Evolutionary conservation across 2,888 invertebrate species (phyloP).

Genomic region (Stenurella melanura): DNA sequence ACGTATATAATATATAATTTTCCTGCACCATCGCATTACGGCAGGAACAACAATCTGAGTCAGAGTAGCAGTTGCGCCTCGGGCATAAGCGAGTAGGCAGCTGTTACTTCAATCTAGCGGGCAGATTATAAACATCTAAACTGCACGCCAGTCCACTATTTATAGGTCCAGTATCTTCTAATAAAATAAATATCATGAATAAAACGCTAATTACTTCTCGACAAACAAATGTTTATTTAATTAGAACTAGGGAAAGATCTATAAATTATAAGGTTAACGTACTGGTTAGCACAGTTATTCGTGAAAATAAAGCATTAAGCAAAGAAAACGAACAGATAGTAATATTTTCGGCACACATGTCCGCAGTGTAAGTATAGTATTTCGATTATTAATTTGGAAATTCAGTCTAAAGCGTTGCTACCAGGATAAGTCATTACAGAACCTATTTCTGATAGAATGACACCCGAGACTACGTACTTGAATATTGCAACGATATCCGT

Average conservation of each 20-base stretch:
- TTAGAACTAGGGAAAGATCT: neutral
- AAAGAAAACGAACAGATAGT: no score
- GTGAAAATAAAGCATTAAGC: neutral
- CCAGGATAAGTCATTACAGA: no score
- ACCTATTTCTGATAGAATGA: no score
- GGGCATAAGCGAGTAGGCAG: slow-evolving; percentile 53
- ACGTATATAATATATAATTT: slow-evolving; percentile 49
- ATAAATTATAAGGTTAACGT: neutral
- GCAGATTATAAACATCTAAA: slow-evolving; percentile 36
- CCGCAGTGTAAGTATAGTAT: no score
- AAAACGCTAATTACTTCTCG: neutral
- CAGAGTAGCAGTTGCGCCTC: slow-evolving; percentile 53
- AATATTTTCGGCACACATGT: no score
- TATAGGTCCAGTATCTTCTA: slow-evolving; percentile 17
- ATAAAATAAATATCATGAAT: slow-evolving; percentile 24
- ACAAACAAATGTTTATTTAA: slow-evolving; percentile 6
- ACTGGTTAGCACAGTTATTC: neutral
- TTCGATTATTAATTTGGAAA: no score
- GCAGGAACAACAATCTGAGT: slow-evolving; percentile 53
- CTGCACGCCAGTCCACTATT: slow-evolving; percentile 35
- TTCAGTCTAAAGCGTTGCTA: no score
- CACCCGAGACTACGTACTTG: no score
- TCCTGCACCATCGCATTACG: slow-evolving; percentile 47
- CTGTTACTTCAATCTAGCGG: slow-evolving; percentile 46
- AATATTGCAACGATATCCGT: no score